phyloP scores from a whole-genome alignment of 2,888 invertebrate genomes.

The Galerucella nymphaeae region DNA sequence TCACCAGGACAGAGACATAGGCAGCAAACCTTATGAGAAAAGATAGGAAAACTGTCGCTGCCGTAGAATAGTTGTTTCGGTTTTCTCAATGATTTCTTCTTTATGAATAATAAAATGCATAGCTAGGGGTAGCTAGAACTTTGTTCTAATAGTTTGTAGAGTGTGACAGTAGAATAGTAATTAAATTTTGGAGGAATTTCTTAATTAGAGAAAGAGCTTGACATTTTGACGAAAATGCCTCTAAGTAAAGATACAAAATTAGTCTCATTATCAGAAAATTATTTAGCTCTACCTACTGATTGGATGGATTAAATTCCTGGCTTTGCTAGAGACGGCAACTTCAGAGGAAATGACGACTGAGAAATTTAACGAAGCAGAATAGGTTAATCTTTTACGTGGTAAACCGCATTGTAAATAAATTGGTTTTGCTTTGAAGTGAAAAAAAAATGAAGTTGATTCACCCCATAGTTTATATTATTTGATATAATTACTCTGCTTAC shows the following conservation, averaged over 20 bases:
- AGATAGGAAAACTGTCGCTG: too few relatives aligned
- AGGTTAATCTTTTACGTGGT: conserved; percentile 8
- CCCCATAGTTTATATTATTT: neutral
- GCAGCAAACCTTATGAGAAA: too few relatives aligned
- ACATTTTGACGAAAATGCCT: conserved; percentile 14
- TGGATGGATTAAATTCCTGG: conserved; percentile 22
- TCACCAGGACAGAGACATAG: too few relatives aligned
- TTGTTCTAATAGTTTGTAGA: neutral
- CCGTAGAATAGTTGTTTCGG: too few relatives aligned
- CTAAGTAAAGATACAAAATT: conserved; percentile 24
- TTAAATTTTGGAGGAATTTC: conserved; percentile 14
- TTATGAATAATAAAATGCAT: too few relatives aligned
- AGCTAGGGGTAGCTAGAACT: too few relatives aligned
- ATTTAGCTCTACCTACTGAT: conserved; percentile 26
- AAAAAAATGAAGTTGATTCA: neutral
- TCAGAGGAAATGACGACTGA: conserved; percentile 3
- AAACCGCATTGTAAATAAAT: neutral
- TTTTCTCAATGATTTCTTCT: too few relatives aligned
- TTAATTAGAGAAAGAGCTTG: conserved; percentile 9
- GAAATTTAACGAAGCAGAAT: conserved; percentile 10
- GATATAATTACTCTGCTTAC: too few relatives aligned
- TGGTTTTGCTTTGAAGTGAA: neutral
- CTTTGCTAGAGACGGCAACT: conserved; percentile 8
- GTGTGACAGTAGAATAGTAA: neutral
- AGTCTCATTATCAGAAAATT: conserved; percentile 28